phyloP scores from a whole-genome alignment of 64 coral and sea anemone species.

The Montipora capricornis region DNA sequence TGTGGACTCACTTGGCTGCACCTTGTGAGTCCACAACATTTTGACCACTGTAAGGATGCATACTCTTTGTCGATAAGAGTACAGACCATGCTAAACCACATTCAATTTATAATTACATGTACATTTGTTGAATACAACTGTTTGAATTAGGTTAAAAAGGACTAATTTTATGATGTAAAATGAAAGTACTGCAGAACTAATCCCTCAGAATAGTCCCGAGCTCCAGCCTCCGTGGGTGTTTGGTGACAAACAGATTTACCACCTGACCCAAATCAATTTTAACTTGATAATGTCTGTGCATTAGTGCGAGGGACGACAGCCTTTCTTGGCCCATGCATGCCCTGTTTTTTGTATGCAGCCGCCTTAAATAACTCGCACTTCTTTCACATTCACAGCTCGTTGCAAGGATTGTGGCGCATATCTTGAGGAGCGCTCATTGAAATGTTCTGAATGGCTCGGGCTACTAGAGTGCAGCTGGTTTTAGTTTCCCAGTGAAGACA shows the following conservation, averaged over 20 bases:
- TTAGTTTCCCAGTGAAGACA: too few relatives aligned
- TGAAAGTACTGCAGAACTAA: conserved; percentile 29
- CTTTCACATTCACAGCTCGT: conserved; percentile 70
- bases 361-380: conserved; percentile 58
- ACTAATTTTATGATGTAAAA: conserved; percentile 13
- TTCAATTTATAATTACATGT: too few relatives aligned
- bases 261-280: conserved; percentile 21
- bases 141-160: too few relatives aligned
- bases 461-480: too few relatives aligned
- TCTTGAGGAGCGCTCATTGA: conserved; percentile 18
- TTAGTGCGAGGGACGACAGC: conserved; percentile 51
- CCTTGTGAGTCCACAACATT: too few relatives aligned
- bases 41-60: too few relatives aligned
- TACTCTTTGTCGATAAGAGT: too few relatives aligned
- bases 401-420: conserved; percentile 66
- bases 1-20: too few relatives aligned
- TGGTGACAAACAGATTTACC: conserved; percentile 49
- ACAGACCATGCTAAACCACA: too few relatives aligned
- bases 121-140: too few relatives aligned
- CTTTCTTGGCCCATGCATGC: conserved; percentile 58
- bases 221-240: conserved; percentile 33
- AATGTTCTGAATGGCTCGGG: too few relatives aligned
- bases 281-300: conserved; percentile 23
- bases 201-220: conserved; percentile 47
- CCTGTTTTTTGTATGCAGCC: conserved; percentile 73